phyloP scores from a whole-genome alignment of 2,888 invertebrate species.

The Geotrupes spiniger region DNA sequence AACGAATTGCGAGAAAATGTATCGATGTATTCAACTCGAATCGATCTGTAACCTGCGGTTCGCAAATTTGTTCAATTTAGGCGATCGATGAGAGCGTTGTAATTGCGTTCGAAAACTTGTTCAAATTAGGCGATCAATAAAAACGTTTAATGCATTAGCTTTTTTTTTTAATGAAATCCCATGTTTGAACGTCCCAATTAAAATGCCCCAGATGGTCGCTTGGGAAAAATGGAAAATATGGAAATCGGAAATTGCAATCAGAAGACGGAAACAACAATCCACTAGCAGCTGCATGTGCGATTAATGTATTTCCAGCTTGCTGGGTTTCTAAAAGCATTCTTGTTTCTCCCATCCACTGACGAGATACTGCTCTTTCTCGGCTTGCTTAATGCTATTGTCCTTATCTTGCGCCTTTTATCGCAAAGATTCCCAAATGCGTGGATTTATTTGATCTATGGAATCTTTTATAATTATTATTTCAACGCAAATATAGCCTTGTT shows the following conservation, averaged over 20 bases:
- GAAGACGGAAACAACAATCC: constrained; percentile 59
- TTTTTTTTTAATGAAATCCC: no score
- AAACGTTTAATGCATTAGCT: no score
- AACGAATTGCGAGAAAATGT: no score
- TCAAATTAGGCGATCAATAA: no score
- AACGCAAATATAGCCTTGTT: constrained; percentile 61
- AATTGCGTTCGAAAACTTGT: no score
- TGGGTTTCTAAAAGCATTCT: constrained; percentile 80
- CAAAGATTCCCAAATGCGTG: constrained; percentile 56
- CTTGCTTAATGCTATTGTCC: constrained; percentile 54
- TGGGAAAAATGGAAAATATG: neutral
- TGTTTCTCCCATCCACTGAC: constrained; percentile 84
- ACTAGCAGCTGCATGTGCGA: constrained; percentile 84
- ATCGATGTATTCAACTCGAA: no score
- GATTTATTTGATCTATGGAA: constrained; percentile 60
- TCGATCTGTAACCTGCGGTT: no score
- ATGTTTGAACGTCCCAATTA: no score
- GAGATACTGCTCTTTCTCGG: constrained; percentile 68
- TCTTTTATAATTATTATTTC: constrained; percentile 62
- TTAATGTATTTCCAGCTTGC: constrained; percentile 84
- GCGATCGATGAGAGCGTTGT: no score
- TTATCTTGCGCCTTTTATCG: constrained; percentile 60
- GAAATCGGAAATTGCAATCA: no score
- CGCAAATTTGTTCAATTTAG: no score
- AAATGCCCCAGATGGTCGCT: no score